These are phyloP conservation scores for Lumbricus terrestris DNA, from an alignment of 2,888 invertebrate genomes.

Conservation along the genomic window DNA sequence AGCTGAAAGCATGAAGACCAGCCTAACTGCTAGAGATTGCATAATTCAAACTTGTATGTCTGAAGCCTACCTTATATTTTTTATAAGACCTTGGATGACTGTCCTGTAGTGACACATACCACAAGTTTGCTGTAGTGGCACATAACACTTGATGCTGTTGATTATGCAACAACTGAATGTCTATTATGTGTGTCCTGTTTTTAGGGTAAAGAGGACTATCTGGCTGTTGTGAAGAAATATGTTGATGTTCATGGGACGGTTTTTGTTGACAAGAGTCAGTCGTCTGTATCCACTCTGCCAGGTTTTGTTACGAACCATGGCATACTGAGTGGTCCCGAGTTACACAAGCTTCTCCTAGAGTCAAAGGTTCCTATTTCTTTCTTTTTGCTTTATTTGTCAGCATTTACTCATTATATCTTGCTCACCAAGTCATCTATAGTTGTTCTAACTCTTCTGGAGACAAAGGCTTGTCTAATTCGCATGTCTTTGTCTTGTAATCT, in stretches of 20 bases:
- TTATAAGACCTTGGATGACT: no score
- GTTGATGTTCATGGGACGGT: slow-evolving; percentile 60
- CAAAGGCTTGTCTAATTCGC: not conserved
- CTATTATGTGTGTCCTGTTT: not conserved
- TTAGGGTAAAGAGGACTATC: slow-evolving; percentile 52
- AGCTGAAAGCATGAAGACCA: no score
- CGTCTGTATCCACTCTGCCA: slow-evolving; percentile 44
- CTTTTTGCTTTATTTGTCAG: not conserved
- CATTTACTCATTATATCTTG: not conserved
- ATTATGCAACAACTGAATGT: not conserved
- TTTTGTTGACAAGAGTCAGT: slow-evolving; percentile 44
- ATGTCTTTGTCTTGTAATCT: not conserved
- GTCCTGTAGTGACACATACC: not conserved
- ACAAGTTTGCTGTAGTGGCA: not conserved
- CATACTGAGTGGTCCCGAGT: slow-evolving; percentile 54
- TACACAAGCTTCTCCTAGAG: slow-evolving; percentile 52
- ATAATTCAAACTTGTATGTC: no score
- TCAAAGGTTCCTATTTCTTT: slow-evolving; percentile 45
- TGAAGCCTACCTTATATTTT: no score
- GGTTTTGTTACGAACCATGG: slow-evolving; percentile 60
- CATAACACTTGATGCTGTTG: not conserved
- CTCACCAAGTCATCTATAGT: not conserved
- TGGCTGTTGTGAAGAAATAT: slow-evolving; percentile 47
- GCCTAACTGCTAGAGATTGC: no score
- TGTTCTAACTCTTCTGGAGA: not conserved